phyloP scores from a whole-genome alignment of 2,113 vertebrate species.

The Tyto alba region DNA sequence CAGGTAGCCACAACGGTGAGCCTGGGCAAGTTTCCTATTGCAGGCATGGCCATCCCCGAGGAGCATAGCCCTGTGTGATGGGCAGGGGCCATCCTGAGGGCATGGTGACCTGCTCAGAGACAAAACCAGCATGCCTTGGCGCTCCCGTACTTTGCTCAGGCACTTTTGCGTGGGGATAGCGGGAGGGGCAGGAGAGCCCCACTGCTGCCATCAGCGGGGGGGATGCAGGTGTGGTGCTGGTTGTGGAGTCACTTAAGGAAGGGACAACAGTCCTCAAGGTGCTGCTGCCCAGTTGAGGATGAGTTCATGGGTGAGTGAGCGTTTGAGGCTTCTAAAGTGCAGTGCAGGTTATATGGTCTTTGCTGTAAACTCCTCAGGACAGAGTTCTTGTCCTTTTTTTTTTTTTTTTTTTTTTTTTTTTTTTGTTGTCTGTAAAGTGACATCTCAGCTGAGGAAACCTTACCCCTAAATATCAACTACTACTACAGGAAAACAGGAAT shows the following conservation, averaged over 20 bases:
- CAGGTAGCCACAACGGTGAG: accelerated
- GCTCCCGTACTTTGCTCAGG: not conserved
- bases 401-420: not conserved
- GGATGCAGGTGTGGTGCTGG: not conserved
- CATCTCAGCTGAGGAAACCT: not conserved
- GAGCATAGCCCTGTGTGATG: not conserved
- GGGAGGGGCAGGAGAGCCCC: not conserved
- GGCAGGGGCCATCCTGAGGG: not conserved
- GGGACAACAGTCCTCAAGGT: not conserved
- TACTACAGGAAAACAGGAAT: not conserved
- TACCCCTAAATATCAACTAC: not conserved
- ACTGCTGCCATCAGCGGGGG: accelerated
- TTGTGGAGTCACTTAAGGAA: not conserved
- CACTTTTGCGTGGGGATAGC: not conserved
- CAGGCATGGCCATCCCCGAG: accelerated
- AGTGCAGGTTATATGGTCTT: constrained; percentile 63
- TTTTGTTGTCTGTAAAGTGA: not conserved
- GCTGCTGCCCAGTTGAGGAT: not conserved
- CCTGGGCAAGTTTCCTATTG: accelerated
- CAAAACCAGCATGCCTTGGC: not conserved
- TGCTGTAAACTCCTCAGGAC: constrained; percentile 34
- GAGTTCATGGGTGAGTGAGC: not conserved
- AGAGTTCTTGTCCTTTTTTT: not conserved
- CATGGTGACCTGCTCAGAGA: not conserved
- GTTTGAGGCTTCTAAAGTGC: constrained; percentile 62